These are phyloP conservation scores for Peromyscus melanophrys DNA, from an alignment of 2,797 vertebrate genomes.

Conservation along the genomic window DNA sequence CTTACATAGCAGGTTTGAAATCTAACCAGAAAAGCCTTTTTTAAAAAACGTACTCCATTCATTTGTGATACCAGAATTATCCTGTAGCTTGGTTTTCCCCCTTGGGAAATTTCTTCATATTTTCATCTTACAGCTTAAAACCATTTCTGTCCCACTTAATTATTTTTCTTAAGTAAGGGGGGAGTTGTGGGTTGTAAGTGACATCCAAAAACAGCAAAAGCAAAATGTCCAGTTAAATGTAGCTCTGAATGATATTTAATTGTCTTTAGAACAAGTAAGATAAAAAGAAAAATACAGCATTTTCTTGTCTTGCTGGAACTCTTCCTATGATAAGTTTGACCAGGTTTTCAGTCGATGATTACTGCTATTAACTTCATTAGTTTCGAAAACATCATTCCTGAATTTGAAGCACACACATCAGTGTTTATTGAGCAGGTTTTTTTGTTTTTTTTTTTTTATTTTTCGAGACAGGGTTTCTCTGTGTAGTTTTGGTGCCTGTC, in stretches of 20 bases:
- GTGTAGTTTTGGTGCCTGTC: no score
- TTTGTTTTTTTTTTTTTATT: no score
- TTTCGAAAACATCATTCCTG: constrained; percentile 39
- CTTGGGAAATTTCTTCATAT: constrained; percentile 64
- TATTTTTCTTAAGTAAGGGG: constrained; percentile 62
- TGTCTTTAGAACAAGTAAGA: constrained; percentile 65
- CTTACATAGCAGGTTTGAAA: neutral
- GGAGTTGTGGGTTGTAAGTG: constrained; percentile 62
- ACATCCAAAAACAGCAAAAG: constrained; percentile 67
- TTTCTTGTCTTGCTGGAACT: neutral
- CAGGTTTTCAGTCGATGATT: neutral
- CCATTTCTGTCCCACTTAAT: constrained; percentile 50
- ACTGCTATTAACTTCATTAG: constrained; percentile 3
- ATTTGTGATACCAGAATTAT: constrained; percentile 64
- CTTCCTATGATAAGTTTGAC: constrained; percentile 13
- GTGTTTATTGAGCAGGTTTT: constrained; percentile 16
- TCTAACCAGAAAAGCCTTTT: neutral
- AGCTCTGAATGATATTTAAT: constrained; percentile 55
- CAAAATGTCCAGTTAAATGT: constrained; percentile 70
- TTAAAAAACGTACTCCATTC: neutral
- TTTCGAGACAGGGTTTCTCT: no score
- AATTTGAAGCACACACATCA: constrained; percentile 3
- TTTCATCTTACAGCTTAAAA: constrained; percentile 69
- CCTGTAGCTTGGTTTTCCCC: constrained; percentile 45
- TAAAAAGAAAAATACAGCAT: neutral